Percentiles rank a stretch among this genome's conserved stretches.
Conservation (phyloP, 1,140 invertebrate genomes). For the Papilio helenus region DNA sequence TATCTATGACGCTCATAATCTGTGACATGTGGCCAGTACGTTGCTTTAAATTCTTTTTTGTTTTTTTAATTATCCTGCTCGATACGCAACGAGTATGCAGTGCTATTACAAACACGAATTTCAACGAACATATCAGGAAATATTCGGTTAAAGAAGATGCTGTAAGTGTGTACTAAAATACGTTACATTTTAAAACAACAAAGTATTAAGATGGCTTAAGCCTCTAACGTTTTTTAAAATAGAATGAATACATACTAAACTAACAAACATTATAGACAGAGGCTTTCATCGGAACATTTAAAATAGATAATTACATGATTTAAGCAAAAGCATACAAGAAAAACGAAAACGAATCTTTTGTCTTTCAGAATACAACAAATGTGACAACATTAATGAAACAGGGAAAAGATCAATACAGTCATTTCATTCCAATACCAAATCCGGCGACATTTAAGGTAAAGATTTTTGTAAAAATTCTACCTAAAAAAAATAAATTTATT, state of each 20-base stretch:
- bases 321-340: background rate
- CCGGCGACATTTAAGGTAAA: conserved; percentile 65
- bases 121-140: conserved; percentile 66
- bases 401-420: conserved; percentile 53
- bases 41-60: conserved; percentile 40
- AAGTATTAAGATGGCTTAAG: background rate
- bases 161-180: conserved; percentile 50
- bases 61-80: conserved; percentile 44
- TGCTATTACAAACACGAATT: conserved; percentile 63
- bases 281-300: background rate
- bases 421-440: conserved; percentile 53
- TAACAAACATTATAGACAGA: background rate
- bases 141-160: conserved; percentile 61
- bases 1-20: conserved; percentile 37
- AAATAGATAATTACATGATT: background rate
- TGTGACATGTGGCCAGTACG: conserved; percentile 47
- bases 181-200: background rate
- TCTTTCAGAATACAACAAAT: conserved; percentile 61
- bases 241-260: background rate
- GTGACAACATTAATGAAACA: conserved; percentile 66
- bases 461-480: background rate
- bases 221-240: background rate
- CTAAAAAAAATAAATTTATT: no score
- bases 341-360: no score
- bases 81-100: conserved; percentile 50